Evolutionary conservation across 2,113 vertebrate genomes (phyloP).

Genomic region (Ptychochromis oligacanthus): DNA sequence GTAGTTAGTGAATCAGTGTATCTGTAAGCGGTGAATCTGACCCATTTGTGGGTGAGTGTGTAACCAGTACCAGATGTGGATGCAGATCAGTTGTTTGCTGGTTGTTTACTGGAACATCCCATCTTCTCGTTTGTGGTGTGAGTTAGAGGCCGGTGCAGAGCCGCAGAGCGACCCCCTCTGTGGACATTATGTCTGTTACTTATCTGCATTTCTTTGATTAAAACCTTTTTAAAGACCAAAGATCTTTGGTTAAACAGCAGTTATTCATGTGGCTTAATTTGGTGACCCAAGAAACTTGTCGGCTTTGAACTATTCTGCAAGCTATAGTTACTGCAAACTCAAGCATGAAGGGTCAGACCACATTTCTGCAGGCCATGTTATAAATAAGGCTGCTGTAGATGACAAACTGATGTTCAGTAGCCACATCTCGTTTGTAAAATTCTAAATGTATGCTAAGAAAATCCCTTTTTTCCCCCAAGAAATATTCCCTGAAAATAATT

Average conservation of each 20-base stretch:
- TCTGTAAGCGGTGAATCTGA: conserved; percentile 4
- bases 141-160: not conserved
- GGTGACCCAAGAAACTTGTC: not conserved
- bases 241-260: not conserved
- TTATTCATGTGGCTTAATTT: not conserved
- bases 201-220: conserved; percentile 1
- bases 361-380: not conserved
- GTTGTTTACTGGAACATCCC: conserved; percentile 54
- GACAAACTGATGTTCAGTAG: not conserved
- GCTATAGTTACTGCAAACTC: not conserved
- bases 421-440: not conserved
- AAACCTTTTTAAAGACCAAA: conserved; percentile 1
- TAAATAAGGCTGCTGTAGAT: not conserved
- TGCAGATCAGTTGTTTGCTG: conserved; percentile 48
- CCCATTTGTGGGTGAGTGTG: not conserved
- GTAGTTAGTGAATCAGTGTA: conserved; percentile 34
- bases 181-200: not conserved
- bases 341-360: not conserved
- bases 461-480: not conserved
- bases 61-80: conserved; percentile 52
- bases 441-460: not conserved
- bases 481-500: not conserved
- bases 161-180: not conserved
- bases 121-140: conserved; percentile 9
- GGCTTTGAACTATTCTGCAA: conserved; percentile 3